A percentile compares a stretch with the other conserved stretches of the same genome.
phyloP scores from a whole-genome alignment of 2,888 invertebrate species.

The Eristalis arbustorum region DNA sequence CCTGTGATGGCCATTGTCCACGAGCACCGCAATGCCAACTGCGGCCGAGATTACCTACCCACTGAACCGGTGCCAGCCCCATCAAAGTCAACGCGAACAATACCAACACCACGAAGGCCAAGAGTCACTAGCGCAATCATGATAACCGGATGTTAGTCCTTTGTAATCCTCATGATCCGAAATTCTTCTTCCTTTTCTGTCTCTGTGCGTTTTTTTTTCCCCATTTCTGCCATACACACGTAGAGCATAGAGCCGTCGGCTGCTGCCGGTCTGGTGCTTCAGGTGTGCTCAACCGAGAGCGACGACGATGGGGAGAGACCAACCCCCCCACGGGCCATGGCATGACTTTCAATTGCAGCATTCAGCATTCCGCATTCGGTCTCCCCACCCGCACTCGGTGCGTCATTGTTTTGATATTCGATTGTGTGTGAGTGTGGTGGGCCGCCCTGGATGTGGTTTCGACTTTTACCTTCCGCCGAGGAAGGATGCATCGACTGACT shows the following conservation, averaged over 20 bases:
- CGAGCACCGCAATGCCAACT: constrained; percentile 9
- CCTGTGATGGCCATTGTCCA: constrained; percentile 59
- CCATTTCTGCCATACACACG: background rate
- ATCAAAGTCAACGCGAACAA: constrained; percentile 47
- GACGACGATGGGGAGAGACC: background rate
- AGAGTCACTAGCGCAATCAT: constrained; percentile 43
- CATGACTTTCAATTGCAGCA: constrained; percentile 43
- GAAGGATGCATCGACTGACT: constrained; percentile 63
- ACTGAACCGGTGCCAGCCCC: background rate
- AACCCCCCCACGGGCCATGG: background rate
- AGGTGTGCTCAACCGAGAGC: background rate
- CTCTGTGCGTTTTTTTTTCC: background rate
- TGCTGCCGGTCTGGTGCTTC: background rate
- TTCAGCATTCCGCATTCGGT: constrained; percentile 69
- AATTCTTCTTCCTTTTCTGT: background rate
- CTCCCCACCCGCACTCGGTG: constrained; percentile 41
- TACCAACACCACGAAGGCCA: constrained; percentile 3
- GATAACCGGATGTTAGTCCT: constrained; percentile 61
- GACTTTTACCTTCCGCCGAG: constrained; percentile 51
- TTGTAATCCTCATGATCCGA: constrained; percentile 66
- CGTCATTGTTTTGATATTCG: constrained; percentile 65
- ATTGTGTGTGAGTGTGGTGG: constrained; percentile 54
- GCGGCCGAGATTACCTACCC: constrained; percentile 21
- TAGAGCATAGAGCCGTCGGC: background rate
- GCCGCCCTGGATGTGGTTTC: constrained; percentile 15